Evolutionary conservation across 2,888 invertebrate genomes (phyloP), one percentile per base, ranked within the genome.

Genomic region (Carabus problematicus): DNA sequence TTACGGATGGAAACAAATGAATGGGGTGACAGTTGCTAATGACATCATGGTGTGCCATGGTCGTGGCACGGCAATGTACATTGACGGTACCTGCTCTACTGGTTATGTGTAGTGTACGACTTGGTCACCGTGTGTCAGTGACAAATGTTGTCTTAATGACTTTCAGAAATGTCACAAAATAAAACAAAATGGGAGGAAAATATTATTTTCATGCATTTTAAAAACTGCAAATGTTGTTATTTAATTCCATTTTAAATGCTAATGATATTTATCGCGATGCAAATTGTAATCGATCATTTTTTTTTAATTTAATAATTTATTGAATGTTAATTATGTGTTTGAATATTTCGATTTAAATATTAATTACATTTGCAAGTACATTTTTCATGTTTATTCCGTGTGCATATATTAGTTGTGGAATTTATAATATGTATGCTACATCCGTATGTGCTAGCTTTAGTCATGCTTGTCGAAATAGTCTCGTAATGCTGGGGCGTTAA

Each of bases 11-110:
- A 60, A 67, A 67, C 60, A 67, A 67, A 67, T 67, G 67, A 67
- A 67, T 58, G 42, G 54, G 60, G 67, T 67, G 67, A 67, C 67
- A 67, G 67, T 67, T 67, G 67, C 67, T 60, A 67, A 67, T 67
- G 67, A 67, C 67, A 67, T 67, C 67, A 60, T 67, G 60, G 67
- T 60, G 67, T 60, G 67, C 67, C 67, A 67, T 67, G 67, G 59
- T 41, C 9, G 19, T 40, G 8, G 42, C 41, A 59, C 14, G 52
- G 42, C 14, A 67, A 52, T 49, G 39, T 56, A 47, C 29, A 41
- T 18, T n/a, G 42, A 42, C 42, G 8, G 9, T 4, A 12, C 16
- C 3, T 18, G 8, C 29, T 56, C 19, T 56, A 56, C n/a, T 14
- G n/a, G 2, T 19, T 11, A 39, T 56, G 11, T 56, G 12, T 56